Conservation (phyloP, 2,113 vertebrate species). For the Ciconia maguari region DNA sequence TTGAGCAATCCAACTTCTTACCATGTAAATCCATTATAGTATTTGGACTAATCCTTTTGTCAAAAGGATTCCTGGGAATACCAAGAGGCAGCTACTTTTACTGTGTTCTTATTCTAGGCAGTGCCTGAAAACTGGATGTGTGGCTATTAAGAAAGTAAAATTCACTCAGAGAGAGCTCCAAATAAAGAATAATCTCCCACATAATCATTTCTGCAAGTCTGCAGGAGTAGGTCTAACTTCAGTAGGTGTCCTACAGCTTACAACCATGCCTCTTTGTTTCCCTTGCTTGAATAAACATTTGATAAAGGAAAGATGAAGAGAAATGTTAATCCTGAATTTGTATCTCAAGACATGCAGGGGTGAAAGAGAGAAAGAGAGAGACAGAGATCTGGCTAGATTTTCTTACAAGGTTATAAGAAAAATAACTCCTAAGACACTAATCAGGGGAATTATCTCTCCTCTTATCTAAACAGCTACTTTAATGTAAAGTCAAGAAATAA, state of each 20-base stretch:
- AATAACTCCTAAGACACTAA: conserved; percentile 27
- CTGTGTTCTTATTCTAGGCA: neutral
- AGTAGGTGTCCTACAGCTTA: conserved; percentile 40
- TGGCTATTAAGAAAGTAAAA: conserved; percentile 24
- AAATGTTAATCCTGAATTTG: conserved; percentile 59
- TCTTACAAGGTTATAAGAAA: conserved; percentile 40
- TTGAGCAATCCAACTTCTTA: neutral
- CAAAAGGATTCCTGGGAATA: conserved; percentile 26
- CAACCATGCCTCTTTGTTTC: conserved; percentile 18
- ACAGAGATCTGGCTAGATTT: conserved; percentile 20
- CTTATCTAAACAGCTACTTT: conserved; percentile 25
- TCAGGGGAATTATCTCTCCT: neutral
- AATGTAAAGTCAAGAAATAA: conserved; percentile 46
- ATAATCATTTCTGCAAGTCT: neutral
- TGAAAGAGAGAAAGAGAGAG: neutral
- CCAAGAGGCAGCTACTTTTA: neutral
- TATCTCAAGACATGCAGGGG: conserved; percentile 22
- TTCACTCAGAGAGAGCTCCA: neutral
- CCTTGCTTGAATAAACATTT: conserved; percentile 23
- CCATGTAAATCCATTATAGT: neutral
- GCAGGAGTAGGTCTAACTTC: conserved; percentile 14
- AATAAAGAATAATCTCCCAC: conserved; percentile 24
- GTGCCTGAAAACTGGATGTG: neutral
- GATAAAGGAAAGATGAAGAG: conserved; percentile 28
- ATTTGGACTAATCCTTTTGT: conserved; percentile 32